Evolutionary conservation across 2,113 vertebrate genomes (phyloP).

Genomic region (Paramormyrops kingsleyae): DNA sequence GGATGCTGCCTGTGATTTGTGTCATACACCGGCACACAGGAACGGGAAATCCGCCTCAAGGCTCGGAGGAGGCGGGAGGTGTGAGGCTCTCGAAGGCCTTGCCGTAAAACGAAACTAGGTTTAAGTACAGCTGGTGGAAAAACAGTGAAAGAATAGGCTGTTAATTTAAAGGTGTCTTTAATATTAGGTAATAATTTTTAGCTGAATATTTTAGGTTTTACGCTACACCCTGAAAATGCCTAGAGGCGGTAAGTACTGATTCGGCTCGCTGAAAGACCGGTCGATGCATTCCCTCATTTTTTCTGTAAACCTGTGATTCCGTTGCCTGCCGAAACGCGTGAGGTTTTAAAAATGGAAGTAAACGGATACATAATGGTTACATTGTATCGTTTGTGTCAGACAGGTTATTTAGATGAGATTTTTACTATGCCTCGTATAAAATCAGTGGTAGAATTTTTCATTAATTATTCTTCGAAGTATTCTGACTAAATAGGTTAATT

Average conservation of each 20-base stretch:
- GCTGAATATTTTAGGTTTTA: not conserved
- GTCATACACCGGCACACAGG: not conserved
- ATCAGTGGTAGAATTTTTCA: not conserved
- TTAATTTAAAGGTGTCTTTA: not conserved
- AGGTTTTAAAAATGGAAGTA: not conserved
- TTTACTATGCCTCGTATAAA: not conserved
- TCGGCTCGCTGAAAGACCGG: not conserved
- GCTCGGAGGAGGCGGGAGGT: not conserved
- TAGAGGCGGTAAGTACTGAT: conserved; percentile 57
- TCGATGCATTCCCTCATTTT: not conserved
- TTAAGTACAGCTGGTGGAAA: not conserved
- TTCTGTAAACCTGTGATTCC: not conserved
- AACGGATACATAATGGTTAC: not conserved
- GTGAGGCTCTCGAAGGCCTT: not conserved
- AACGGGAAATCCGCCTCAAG: not conserved
- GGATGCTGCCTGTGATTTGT: not conserved
- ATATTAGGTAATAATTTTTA: not conserved
- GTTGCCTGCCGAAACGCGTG: not conserved
- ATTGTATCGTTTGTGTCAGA: not conserved
- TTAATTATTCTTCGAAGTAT: not conserved
- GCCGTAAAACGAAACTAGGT: conserved; percentile 3
- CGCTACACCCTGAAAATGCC: conserved; percentile 48
- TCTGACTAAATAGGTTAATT: not conserved
- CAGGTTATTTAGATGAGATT: not conserved
- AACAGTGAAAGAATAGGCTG: not conserved